These are phyloP conservation scores for Caenorhabditis sp. DNA, from an alignment of 2,888 invertebrate genomes.

Conservation along the genomic window DNA sequence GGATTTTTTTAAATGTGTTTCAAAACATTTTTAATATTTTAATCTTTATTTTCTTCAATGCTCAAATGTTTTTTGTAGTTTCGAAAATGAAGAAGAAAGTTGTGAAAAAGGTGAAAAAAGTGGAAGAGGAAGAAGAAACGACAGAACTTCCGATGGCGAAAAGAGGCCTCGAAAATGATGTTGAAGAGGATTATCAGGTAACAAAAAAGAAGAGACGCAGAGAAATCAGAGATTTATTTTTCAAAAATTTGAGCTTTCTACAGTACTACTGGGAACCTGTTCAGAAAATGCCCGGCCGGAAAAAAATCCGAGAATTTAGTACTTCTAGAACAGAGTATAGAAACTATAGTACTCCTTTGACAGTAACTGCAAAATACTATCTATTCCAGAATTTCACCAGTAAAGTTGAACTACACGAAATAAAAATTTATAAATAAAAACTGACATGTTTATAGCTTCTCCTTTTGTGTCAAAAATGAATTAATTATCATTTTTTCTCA, in stretches of 20 bases:
- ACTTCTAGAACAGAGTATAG: too few species aligned
- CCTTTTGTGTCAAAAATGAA: background rate
- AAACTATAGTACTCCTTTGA: too few species aligned
- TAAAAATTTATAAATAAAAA: background rate
- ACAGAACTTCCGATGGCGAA: constrained; percentile 21
- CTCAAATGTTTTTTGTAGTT: background rate
- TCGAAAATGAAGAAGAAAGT: background rate
- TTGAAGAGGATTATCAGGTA: constrained; percentile 33
- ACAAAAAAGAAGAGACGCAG: background rate
- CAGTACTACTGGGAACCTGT: too few species aligned
- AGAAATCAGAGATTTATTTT: background rate
- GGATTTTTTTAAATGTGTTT: constrained; percentile 5
- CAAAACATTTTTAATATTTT: too few species aligned
- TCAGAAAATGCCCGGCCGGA: too few species aligned
- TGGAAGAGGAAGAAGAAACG: background rate
- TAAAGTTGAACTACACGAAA: too few species aligned
- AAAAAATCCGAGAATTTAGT: too few species aligned
- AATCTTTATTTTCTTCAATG: background rate
- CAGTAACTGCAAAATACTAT: too few species aligned
- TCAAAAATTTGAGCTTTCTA: background rate
- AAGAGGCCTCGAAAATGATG: constrained; percentile 17
- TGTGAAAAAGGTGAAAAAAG: background rate
- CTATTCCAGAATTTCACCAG: too few species aligned
- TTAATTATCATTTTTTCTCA: background rate
- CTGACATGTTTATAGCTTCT: background rate